These are phyloP conservation scores for Elysia crispata DNA, from an alignment of 2,888 invertebrate species.

Conservation along the genomic window DNA sequence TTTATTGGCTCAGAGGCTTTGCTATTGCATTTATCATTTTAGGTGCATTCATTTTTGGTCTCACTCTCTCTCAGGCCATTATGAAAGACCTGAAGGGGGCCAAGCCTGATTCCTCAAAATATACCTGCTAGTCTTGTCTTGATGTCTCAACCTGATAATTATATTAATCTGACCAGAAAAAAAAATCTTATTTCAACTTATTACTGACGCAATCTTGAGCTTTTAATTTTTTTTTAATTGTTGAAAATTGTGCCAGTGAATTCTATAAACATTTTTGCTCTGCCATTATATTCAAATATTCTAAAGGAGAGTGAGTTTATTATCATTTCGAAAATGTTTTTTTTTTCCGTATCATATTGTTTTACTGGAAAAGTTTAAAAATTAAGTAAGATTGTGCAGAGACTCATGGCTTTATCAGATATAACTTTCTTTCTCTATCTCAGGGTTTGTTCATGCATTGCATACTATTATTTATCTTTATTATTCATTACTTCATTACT, in stretches of 20 bases:
- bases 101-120: slow-evolving; percentile 65
- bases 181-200: background rate
- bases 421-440: too few relatives aligned
- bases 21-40: slow-evolving; percentile 69
- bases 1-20: slow-evolving; percentile 57
- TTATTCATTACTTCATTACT: too few relatives aligned
- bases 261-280: background rate
- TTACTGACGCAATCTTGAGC: background rate
- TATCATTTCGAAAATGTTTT: too few relatives aligned
- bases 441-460: too few relatives aligned
- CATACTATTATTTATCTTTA: too few relatives aligned
- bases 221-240: background rate
- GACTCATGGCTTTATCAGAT: too few relatives aligned
- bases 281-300: too few relatives aligned
- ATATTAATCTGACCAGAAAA: background rate
- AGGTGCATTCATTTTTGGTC: slow-evolving; percentile 76
- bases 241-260: background rate
- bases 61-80: slow-evolving; percentile 74
- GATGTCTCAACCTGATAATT: background rate
- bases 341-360: too few relatives aligned
- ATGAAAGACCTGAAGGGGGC: slow-evolving; percentile 66
- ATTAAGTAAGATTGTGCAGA: too few relatives aligned
- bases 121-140: slow-evolving; percentile 54
- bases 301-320: too few relatives aligned
- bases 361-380: too few relatives aligned